phyloP scores from a whole-genome alignment of 2,797 vertebrate species.

The Lacerta bilineata region DNA sequence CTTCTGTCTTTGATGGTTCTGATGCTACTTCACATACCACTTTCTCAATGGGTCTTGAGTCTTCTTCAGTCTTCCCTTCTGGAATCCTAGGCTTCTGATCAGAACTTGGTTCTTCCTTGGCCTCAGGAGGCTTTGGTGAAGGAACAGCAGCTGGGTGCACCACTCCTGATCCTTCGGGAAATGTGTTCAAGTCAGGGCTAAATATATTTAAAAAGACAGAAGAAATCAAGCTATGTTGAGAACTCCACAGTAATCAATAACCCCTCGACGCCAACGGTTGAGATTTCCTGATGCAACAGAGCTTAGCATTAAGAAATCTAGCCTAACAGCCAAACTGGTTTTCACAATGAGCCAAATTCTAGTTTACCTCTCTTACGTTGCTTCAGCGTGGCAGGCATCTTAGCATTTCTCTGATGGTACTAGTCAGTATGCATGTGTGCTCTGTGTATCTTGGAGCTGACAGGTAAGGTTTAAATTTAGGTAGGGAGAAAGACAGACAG shows the following conservation, averaged over 20 bases:
- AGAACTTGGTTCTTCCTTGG: conserved; percentile 66
- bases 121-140: conserved; percentile 71
- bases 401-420: conserved; percentile 3
- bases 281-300: conserved; percentile 55
- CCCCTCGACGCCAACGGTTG: conserved; percentile 49
- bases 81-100: conserved; percentile 35
- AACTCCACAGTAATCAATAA: conserved; percentile 72
- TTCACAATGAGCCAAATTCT: background rate
- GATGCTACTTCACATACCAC: conserved; percentile 30
- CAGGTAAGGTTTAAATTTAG: background rate
- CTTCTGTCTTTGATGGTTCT: conserved; percentile 38
- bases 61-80: conserved; percentile 45
- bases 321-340: conserved; percentile 45
- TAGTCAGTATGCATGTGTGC: background rate
- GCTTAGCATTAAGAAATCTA: conserved; percentile 59
- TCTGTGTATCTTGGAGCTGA: background rate
- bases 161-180: conserved; percentile 75
- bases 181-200: conserved; percentile 78
- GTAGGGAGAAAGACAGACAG: background rate
- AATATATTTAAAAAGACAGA: conserved; percentile 78
- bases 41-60: conserved; percentile 39
- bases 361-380: conserved; percentile 35
- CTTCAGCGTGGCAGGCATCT: conserved; percentile 15
- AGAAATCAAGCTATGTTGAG: conserved; percentile 78
- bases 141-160: conserved; percentile 71